Conservation (phyloP, 2,113 vertebrate species). For the Nymphicus hollandicus region DNA sequence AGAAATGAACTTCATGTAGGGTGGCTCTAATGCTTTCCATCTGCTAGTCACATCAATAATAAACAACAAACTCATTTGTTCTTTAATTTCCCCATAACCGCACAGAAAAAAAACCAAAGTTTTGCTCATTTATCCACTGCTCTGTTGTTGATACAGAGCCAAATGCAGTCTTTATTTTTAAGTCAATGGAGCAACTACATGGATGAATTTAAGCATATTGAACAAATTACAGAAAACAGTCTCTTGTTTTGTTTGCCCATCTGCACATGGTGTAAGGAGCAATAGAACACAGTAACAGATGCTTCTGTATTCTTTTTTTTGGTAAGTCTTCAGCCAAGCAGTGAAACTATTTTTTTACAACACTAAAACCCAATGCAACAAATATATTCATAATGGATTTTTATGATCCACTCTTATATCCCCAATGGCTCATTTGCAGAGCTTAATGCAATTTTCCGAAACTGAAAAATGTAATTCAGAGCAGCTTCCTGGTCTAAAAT, state of each 20-base stretch:
- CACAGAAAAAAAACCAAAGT: accelerated
- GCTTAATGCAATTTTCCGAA: constrained; percentile 11
- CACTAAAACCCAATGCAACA: background rate
- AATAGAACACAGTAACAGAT: background rate
- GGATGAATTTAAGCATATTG: background rate
- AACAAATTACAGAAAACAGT: background rate
- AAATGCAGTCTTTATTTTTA: background rate
- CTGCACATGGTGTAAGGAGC: background rate
- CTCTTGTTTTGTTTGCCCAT: background rate
- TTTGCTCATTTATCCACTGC: background rate
- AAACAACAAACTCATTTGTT: background rate
- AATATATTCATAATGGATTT: constrained; percentile 16
- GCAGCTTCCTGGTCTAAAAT: constrained; percentile 20
- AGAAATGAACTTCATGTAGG: background rate
- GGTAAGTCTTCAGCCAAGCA: background rate
- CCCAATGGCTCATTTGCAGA: constrained; percentile 11
- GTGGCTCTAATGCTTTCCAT: background rate
- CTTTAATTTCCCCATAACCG: background rate
- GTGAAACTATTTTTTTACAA: background rate
- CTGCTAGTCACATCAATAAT: background rate
- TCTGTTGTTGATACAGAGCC: background rate
- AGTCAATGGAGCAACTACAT: background rate
- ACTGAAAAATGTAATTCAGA: constrained; percentile 38
- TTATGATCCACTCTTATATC: background rate
- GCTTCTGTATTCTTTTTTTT: background rate